These are phyloP conservation scores for Paramisgurnus dabryanus DNA, from an alignment of 2,113 vertebrate species.

Conservation along the genomic window DNA sequence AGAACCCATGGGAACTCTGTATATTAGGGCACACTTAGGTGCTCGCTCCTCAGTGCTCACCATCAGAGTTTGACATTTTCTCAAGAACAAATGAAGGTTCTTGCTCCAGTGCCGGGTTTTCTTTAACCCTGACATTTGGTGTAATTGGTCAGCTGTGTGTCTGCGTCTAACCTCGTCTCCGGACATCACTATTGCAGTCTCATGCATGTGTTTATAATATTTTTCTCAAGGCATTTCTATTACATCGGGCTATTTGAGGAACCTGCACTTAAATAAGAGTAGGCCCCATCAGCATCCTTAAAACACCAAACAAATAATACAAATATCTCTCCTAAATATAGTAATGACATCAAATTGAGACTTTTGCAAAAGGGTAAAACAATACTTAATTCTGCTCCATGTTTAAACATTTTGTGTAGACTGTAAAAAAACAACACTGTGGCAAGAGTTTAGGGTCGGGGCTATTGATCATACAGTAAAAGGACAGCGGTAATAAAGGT, in stretches of 20 bases:
- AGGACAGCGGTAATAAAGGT: too few species aligned
- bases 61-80: slow-evolving; percentile 41
- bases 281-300: not conserved
- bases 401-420: too few species aligned
- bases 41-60: not conserved
- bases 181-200: slow-evolving; percentile 14
- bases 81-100: slow-evolving; percentile 35
- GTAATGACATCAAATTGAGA: slow-evolving; percentile 4
- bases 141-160: slow-evolving; percentile 37
- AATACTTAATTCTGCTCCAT: too few species aligned
- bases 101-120: slow-evolving; percentile 19
- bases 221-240: slow-evolving; percentile 14
- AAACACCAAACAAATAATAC: not conserved
- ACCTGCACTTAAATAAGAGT: not conserved
- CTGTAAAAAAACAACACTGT: too few species aligned
- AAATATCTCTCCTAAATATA: not conserved
- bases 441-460: too few species aligned
- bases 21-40: not conserved
- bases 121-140: slow-evolving; percentile 46
- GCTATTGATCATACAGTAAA: too few species aligned
- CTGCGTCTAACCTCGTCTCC: slow-evolving; percentile 9
- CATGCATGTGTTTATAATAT: not conserved
- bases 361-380: not conserved
- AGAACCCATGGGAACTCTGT: too few species aligned
- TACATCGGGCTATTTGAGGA: slow-evolving; percentile 5